Evolutionary conservation across 2,888 invertebrate genomes (phyloP).

Genomic region (Chrysolina oricalcia): DNA sequence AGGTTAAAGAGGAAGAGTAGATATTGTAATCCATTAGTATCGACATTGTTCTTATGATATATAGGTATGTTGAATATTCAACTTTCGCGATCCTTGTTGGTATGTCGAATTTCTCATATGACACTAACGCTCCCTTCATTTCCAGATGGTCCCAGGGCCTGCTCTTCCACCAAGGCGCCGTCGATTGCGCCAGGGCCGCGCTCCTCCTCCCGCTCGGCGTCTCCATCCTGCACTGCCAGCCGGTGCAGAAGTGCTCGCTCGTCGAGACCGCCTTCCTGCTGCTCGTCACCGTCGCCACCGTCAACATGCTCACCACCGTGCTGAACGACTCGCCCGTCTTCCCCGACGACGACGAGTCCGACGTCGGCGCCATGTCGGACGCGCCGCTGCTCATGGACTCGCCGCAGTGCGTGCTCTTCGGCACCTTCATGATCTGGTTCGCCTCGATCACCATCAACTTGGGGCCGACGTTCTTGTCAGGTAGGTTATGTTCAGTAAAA

Average conservation of each 20-base stretch:
- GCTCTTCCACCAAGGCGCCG: conserved; percentile 88
- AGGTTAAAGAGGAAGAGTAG: no score
- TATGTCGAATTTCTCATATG: no score
- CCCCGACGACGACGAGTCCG: conserved; percentile 87
- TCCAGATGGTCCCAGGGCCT: conserved; percentile 90
- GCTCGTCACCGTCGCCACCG: conserved; percentile 91
- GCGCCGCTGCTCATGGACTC: conserved; percentile 84
- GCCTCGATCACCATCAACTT: conserved; percentile 92
- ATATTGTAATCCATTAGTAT: no score
- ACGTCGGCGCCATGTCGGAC: conserved; percentile 77
- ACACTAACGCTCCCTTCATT: conserved; percentile 32
- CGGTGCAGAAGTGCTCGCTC: conserved; percentile 88
- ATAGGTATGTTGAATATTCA: no score
- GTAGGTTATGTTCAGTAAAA: conserved; percentile 64
- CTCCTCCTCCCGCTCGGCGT: conserved; percentile 86
- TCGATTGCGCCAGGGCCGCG: conserved; percentile 88
- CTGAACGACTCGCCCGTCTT: conserved; percentile 90
- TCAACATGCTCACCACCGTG: conserved; percentile 91
- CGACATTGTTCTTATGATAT: no score
- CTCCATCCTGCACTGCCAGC: conserved; percentile 87
- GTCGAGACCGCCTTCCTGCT: conserved; percentile 92
- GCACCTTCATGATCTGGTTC: conserved; percentile 95
- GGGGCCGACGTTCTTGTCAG: conserved; percentile 89
- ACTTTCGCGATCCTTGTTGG: no score
- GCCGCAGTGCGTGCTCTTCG: conserved; percentile 92